Evolutionary conservation across 2,113 vertebrate genomes (phyloP).

Genomic region (Ahaetulla prasina): DNA sequence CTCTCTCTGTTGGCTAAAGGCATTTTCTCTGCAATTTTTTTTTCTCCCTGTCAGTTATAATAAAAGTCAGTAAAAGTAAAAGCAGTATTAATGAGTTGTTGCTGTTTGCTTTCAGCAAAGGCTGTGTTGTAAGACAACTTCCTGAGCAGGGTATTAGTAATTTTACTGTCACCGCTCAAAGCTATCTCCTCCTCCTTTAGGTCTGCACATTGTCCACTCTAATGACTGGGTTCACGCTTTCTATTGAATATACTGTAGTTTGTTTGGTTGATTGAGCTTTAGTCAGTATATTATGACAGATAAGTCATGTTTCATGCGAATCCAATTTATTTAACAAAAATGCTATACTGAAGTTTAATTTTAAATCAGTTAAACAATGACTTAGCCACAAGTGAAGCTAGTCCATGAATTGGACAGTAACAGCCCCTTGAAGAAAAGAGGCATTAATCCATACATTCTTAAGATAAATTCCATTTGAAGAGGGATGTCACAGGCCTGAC

Average conservation of each 20-base stretch:
- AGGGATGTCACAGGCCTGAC: not conserved
- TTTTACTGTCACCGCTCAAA: not conserved
- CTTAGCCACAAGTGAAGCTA: not conserved
- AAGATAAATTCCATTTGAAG: not conserved
- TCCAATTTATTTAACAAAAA: not conserved
- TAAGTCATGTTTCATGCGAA: not conserved
- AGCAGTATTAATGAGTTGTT: not conserved
- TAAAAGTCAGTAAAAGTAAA: constrained; percentile 1
- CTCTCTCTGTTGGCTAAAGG: not conserved
- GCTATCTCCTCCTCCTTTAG: not conserved
- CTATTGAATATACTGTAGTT: not conserved
- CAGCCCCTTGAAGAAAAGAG: not conserved
- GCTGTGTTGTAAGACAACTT: constrained; percentile 1
- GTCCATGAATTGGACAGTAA: not conserved
- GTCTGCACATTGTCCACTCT: not conserved
- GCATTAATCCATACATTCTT: not conserved
- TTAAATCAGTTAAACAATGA: not conserved
- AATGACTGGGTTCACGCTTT: not conserved
- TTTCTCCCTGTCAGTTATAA: not conserved
- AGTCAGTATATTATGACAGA: not conserved
- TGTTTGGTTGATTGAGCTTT: not conserved
- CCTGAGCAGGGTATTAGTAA: not conserved
- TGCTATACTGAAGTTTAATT: not conserved
- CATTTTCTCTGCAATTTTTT: not conserved
- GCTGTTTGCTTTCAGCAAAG: not conserved